Evolutionary conservation across 2,797 vertebrate species (phyloP).

Genomic region (Protosalanx chinensis): DNA sequence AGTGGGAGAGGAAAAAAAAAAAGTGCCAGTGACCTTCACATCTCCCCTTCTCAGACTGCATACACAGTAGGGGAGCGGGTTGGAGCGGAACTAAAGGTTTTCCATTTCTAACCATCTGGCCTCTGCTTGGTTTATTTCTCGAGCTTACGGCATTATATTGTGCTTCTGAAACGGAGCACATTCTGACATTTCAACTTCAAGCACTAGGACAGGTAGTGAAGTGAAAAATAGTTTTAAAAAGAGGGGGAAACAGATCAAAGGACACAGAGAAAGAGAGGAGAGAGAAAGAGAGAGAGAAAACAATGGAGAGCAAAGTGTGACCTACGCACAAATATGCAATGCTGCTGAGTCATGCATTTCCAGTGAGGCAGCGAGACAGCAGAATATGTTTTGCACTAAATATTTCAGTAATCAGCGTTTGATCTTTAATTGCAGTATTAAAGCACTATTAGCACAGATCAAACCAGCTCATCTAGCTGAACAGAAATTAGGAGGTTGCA

Average conservation of each 20-base stretch:
- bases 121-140: conserved; percentile 27
- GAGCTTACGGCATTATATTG: background rate
- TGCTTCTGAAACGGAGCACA: conserved; percentile 3
- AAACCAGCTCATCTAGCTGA: conserved; percentile 40
- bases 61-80: conserved; percentile 27
- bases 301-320: background rate
- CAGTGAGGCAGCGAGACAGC: conserved; percentile 8
- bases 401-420: conserved; percentile 54
- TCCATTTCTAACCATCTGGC: conserved; percentile 15
- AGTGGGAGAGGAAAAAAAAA: conserved; percentile 26
- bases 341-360: conserved; percentile 15
- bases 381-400: conserved; percentile 36
- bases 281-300: background rate
- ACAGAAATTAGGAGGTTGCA: background rate
- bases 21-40: conserved; percentile 37
- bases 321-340: background rate
- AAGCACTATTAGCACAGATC: conserved; percentile 49
- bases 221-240: too few relatives aligned
- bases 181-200: conserved; percentile 25
- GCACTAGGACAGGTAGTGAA: background rate
- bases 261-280: background rate
- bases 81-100: background rate
- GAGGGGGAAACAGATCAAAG: background rate
- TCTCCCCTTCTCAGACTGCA: conserved; percentile 27
- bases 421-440: conserved; percentile 58